Conservation (phyloP, 1,140 invertebrate genomes). For the Cryptotermes secundus region DNA sequence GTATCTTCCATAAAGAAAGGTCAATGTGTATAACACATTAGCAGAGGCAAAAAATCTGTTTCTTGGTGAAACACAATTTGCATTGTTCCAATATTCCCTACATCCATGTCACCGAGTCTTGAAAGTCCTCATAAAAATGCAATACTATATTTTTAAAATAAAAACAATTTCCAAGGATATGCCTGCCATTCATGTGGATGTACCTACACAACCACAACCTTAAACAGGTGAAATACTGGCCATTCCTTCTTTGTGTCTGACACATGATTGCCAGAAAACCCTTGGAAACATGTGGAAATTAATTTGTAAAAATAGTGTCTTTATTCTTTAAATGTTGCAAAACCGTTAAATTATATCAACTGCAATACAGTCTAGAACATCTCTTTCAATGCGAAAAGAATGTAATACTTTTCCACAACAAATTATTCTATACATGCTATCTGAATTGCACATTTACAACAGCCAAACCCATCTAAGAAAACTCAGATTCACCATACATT, state of each 20-base stretch:
- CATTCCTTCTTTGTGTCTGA: neutral
- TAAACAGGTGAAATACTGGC: too few relatives aligned
- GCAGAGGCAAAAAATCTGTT: neutral
- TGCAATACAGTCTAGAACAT: constrained; percentile 16
- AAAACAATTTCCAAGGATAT: constrained; percentile 35
- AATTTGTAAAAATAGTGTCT: constrained; percentile 25
- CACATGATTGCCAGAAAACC: constrained; percentile 32
- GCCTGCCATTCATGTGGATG: constrained; percentile 31
- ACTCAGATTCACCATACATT: neutral
- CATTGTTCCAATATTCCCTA: neutral
- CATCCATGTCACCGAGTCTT: neutral
- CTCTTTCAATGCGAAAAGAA: neutral
- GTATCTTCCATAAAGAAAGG: too few relatives aligned
- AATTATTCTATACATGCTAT: neutral
- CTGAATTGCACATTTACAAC: neutral
- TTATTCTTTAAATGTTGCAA: constrained; percentile 30
- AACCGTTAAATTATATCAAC: constrained; percentile 16
- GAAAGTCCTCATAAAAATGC: neutral
- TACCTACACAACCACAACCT: neutral
- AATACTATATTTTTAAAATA: constrained; percentile 27
- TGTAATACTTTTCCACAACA: neutral
- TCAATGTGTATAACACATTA: neutral
- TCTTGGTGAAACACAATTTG: neutral
- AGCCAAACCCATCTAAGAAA: neutral
- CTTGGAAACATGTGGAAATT: constrained; percentile 27